A percentile compares a stretch with the other conserved stretches of the same genome.
phyloP scores from a whole-genome alignment of 2,113 vertebrate genomes.

The Grammomys dolichurus region DNA sequence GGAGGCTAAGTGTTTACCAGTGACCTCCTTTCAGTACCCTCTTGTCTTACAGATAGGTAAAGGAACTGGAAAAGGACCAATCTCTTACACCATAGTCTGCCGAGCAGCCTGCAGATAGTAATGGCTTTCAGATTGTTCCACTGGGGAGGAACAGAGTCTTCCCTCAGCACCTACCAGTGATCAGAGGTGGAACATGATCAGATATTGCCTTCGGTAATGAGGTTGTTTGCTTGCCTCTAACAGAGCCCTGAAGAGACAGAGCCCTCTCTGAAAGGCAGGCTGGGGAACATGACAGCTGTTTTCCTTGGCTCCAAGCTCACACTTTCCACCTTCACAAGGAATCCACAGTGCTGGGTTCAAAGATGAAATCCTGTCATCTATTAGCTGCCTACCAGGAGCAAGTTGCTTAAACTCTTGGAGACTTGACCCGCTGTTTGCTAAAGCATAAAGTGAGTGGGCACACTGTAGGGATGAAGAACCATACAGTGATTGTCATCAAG shows the following conservation, averaged over 20 bases:
- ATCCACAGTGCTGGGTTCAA: constrained; percentile 51
- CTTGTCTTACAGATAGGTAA: constrained; percentile 39
- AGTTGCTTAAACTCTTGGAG: not conserved
- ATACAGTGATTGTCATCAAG: not conserved
- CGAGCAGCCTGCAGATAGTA: constrained; percentile 31
- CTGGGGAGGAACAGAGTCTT: constrained; percentile 51
- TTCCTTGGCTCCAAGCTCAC: not conserved
- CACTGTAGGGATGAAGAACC: not conserved
- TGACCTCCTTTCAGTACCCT: constrained; percentile 50
- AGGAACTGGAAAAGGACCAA: constrained; percentile 48
- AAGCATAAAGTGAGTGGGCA: not conserved
- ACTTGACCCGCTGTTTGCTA: not conserved
- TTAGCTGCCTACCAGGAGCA: not conserved
- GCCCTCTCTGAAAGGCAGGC: not conserved
- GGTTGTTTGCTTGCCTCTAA: constrained; percentile 12
- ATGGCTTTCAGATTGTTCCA: constrained; percentile 61
- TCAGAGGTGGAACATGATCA: constrained; percentile 68
- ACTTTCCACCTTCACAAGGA: not conserved
- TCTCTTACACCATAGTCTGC: not conserved
- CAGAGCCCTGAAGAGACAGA: not conserved
- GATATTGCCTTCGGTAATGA: constrained; percentile 64
- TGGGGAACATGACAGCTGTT: not conserved
- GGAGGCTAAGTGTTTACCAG: constrained; percentile 36
- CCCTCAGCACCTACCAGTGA: constrained; percentile 42
- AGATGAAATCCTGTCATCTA: not conserved